phyloP scores from a whole-genome alignment of 2,888 invertebrate genomes.

The Aphidius colemani region DNA sequence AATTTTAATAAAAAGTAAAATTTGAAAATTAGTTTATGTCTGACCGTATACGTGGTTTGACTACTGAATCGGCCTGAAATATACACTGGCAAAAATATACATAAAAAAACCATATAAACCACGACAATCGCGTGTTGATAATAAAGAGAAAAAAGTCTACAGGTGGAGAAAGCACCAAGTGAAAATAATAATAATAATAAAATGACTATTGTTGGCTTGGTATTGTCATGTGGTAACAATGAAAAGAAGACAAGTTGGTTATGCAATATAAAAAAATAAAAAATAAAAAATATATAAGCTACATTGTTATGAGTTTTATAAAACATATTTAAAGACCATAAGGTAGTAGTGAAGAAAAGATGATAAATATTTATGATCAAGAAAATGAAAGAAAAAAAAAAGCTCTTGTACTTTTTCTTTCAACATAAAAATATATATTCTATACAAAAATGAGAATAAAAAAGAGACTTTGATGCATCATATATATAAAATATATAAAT shows the following conservation, averaged over 20 bases:
- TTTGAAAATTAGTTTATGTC: constrained; percentile 1
- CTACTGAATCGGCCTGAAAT: constrained; percentile 16
- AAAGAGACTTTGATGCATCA: too few relatives aligned
- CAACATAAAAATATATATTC: not conserved
- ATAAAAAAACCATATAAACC: constrained; percentile 27
- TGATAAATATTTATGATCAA: constrained; percentile 28
- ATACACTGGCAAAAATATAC: too few relatives aligned
- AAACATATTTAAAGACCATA: constrained; percentile 31
- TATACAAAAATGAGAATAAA: not conserved
- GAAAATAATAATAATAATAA: constrained; percentile 19
- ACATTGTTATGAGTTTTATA: constrained; percentile 19
- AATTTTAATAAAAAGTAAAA: too few relatives aligned
- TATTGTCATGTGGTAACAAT: constrained; percentile 37
- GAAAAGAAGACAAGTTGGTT: constrained; percentile 9
- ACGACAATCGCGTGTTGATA: constrained; percentile 5
- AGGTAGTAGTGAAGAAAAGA: constrained; percentile 5
- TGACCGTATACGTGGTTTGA: not conserved
- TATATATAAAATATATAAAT: too few relatives aligned
- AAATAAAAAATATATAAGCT: too few relatives aligned
- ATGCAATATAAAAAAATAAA: too few relatives aligned
- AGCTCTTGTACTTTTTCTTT: not conserved
- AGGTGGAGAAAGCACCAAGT: constrained; percentile 16
- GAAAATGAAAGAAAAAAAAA: not conserved
- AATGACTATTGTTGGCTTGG: constrained; percentile 33
- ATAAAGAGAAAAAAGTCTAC: constrained; percentile 5